Base-by-base conservation (phyloP, 2,888 invertebrate genomes). In the Plusia festucae region DNA sequence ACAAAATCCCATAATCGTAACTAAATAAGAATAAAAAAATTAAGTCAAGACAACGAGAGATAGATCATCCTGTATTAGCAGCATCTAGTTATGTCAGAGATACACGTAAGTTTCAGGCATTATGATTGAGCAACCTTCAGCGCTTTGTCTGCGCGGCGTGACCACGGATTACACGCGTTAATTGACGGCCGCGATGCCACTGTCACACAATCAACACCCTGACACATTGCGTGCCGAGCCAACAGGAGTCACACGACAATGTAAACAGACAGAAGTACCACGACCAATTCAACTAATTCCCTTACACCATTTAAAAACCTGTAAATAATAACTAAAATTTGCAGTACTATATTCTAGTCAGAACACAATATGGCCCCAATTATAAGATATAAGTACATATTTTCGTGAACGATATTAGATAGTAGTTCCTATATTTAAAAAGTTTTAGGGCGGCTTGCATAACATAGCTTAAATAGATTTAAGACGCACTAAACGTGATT, bases 81-180 rank as follows among this genome's bases (percentile, higher is more conserved):
- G 22, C 16, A 16, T 49, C 22, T 9, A 46, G 11, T 56, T 34
- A 40, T 18, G 55, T 24, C 69, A 27, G 18, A 44, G 13, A 34
- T 27, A 16, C 61, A 57, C 59, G 53, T 58, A 22, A 34, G 18
- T 30, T 27, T 59, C 15, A 40, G 60, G 22, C 54, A 56, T 40
- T 51, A 20, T 34, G 34, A 60, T 30, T 54, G 60, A 75, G 65
- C 44, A 65, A 58, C 76, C 76, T 73, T 75, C 64, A 32, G 59
- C 53, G 18, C 46, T 20, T 49, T 49, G 20, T 49, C 11, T 49
- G 46, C 46, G 46, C 18, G 44, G 44, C 46, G 46, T 18, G 46
- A 40, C 40, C 40, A n/a, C 40, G 40, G 40, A 40, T 73, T 60
- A 51, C 44, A 18, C 49, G 44, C 55, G 20, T 7, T 49, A 55